Percentiles rank a stretch among this genome's conserved stretches.
These are phyloP conservation scores for Gastrophryne carolinensis DNA, from an alignment of 2,797 vertebrate genomes.

Conservation along the genomic window DNA sequence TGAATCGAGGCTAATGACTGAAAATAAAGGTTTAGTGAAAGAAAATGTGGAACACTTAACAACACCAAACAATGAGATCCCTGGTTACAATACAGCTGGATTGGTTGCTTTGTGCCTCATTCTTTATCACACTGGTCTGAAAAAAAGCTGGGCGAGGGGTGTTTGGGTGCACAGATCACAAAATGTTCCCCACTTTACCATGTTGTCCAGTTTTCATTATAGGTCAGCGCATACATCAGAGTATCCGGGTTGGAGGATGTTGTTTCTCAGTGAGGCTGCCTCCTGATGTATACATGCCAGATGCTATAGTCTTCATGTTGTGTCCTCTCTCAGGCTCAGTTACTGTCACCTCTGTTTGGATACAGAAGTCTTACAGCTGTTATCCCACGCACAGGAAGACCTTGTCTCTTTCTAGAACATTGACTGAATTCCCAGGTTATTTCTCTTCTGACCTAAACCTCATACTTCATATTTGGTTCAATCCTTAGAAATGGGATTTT, in stretches of 20 bases:
- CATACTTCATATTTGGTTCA: background rate
- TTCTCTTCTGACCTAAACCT: slow-evolving; percentile 7
- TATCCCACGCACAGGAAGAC: slow-evolving; percentile 65
- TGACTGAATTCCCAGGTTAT: slow-evolving; percentile 50
- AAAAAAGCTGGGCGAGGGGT: too few relatives aligned
- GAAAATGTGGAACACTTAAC: too few relatives aligned
- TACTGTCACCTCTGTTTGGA: slow-evolving; percentile 56
- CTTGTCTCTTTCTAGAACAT: slow-evolving; percentile 58
- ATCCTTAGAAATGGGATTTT: too few relatives aligned
- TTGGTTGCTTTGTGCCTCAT: too few relatives aligned
- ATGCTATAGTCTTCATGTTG: slow-evolving; percentile 15
- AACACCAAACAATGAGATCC: too few relatives aligned
- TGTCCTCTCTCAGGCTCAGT: slow-evolving; percentile 50
- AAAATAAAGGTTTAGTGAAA: too few relatives aligned
- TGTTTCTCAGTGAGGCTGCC: background rate
- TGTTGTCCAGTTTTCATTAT: background rate
- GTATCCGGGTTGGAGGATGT: background rate
- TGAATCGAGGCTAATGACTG: too few relatives aligned
- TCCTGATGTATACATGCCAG: slow-evolving; percentile 11
- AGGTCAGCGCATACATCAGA: background rate
- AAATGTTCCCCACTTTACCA: too few relatives aligned
- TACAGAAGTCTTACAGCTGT: slow-evolving; percentile 63
- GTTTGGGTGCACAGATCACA: too few relatives aligned
- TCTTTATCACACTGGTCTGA: too few relatives aligned
- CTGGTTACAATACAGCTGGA: too few relatives aligned